A percentile compares a stretch with the other conserved stretches of the same genome.
Evolutionary conservation across 2,797 vertebrate species (phyloP).

Genomic region (Centroberyx gerrardi): DNA sequence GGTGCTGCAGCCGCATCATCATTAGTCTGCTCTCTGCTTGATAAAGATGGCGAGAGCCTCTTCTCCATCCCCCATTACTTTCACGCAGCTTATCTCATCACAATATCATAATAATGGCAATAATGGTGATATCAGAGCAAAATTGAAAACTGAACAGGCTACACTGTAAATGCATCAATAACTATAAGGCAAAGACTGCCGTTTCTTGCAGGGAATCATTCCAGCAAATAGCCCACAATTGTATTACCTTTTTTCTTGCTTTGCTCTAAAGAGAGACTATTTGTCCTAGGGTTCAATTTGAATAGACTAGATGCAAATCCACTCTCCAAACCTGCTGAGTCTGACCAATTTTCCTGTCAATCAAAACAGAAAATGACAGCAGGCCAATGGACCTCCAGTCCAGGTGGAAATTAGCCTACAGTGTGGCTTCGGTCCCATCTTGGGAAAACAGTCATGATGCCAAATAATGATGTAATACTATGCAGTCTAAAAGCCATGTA

Average conservation of each 20-base stretch:
- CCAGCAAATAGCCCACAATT: constrained; percentile 30
- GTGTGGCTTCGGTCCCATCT: constrained; percentile 16
- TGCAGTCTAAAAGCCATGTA: constrained; percentile 24
- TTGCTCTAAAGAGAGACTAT: constrained; percentile 4
- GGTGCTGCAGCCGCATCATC: constrained; percentile 71
- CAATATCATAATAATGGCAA: constrained; percentile 54
- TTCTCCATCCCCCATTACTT: constrained; percentile 31
- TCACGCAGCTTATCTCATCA: constrained; percentile 45
- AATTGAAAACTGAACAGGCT: constrained; percentile 24
- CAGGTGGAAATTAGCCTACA: constrained; percentile 33
- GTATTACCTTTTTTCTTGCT: constrained; percentile 21
- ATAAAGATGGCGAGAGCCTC: constrained; percentile 7
- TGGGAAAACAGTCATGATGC: constrained; percentile 21
- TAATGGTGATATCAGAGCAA: constrained; percentile 14
- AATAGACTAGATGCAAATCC: constrained; percentile 23
- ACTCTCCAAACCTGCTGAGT: constrained; percentile 9
- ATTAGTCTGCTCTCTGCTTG: constrained; percentile 6
- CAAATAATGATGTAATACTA: constrained; percentile 22
- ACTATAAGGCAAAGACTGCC: constrained; percentile 1
- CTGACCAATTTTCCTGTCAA: constrained; percentile 23
- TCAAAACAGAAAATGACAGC: constrained; percentile 35
- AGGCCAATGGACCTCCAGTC: constrained; percentile 8
- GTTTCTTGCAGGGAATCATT: constrained; percentile 16
- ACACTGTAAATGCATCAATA: constrained; percentile 28
- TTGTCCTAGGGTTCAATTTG: constrained; percentile 7